A percentile compares a stretch with the other conserved stretches of the same genome.
Evolutionary conservation across 2,797 vertebrate genomes (phyloP).

Genomic region (Chloroceryle inda): DNA sequence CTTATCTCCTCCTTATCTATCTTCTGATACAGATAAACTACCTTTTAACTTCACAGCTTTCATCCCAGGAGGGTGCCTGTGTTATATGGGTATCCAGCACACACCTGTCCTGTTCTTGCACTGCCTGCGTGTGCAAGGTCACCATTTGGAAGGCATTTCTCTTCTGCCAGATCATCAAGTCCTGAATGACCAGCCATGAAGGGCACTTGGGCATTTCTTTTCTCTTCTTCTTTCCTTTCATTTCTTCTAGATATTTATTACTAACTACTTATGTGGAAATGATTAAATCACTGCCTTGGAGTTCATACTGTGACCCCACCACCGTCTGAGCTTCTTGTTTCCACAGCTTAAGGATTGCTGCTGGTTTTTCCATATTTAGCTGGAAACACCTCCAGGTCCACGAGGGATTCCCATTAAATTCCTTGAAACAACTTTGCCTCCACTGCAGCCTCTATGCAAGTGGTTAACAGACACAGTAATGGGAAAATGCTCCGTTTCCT

Average conservation of each 20-base stretch:
- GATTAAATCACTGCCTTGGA: not conserved
- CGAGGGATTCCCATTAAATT: not conserved
- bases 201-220: not conserved
- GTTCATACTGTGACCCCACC: not conserved
- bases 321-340: not conserved
- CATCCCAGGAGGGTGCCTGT: constrained; percentile 7
- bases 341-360: not conserved
- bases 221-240: not conserved
- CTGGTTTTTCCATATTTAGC: not conserved
- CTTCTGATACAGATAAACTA: constrained; percentile 17
- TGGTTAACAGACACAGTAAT: not conserved
- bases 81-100: not conserved
- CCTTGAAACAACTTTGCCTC: not conserved
- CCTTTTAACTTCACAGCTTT: not conserved
- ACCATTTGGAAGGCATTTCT: not conserved
- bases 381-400: not conserved
- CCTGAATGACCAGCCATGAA: not conserved
- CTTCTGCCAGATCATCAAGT: not conserved
- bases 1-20: constrained; percentile 2
- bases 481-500: accelerated
- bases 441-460: not conserved
- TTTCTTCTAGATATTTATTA: not conserved
- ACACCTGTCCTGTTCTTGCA: not conserved
- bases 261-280: not conserved
- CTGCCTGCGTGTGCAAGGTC: not conserved